These are phyloP conservation scores for Lottia scabra DNA, from an alignment of 2,888 invertebrate genomes.

Conservation along the genomic window DNA sequence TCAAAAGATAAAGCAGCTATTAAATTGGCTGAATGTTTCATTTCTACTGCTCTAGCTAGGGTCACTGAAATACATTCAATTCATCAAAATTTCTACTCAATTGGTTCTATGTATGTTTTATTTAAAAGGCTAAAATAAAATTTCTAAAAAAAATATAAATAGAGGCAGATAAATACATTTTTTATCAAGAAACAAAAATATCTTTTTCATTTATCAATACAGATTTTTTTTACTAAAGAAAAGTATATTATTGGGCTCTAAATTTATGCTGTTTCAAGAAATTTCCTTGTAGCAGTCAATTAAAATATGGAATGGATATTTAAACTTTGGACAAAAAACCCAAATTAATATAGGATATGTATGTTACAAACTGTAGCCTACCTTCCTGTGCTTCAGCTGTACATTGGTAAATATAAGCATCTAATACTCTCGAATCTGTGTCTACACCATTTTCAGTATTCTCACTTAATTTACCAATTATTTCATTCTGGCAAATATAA, in stretches of 20 bases:
- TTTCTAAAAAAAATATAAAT: too few species aligned
- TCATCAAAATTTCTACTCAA: too few species aligned
- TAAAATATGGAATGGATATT: too few species aligned
- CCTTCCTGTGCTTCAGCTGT: conserved; percentile 79
- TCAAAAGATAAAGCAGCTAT: conserved; percentile 76
- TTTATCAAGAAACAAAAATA: too few species aligned
- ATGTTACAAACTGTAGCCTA: conserved; percentile 26
- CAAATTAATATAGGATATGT: background rate
- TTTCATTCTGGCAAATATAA: conserved; percentile 44
- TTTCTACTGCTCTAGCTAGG: conserved; percentile 76
- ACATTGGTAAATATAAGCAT: conserved; percentile 76
- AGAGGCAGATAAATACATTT: too few species aligned
- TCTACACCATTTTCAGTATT: conserved; percentile 72
- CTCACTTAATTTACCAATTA: conserved; percentile 64
- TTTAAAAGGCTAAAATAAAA: too few species aligned
- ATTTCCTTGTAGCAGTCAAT: too few species aligned
- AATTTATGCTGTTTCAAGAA: too few species aligned
- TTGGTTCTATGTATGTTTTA: too few species aligned
- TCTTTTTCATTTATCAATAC: too few species aligned
- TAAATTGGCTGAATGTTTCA: conserved; percentile 75
- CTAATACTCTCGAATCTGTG: conserved; percentile 74
- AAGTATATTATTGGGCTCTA: too few species aligned
- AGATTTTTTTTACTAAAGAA: too few species aligned
- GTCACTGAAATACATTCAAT: conserved; percentile 70
- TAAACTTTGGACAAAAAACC: background rate